Conservation (phyloP, 2,797 vertebrate genomes). For the Anguilla megastoma region DNA sequence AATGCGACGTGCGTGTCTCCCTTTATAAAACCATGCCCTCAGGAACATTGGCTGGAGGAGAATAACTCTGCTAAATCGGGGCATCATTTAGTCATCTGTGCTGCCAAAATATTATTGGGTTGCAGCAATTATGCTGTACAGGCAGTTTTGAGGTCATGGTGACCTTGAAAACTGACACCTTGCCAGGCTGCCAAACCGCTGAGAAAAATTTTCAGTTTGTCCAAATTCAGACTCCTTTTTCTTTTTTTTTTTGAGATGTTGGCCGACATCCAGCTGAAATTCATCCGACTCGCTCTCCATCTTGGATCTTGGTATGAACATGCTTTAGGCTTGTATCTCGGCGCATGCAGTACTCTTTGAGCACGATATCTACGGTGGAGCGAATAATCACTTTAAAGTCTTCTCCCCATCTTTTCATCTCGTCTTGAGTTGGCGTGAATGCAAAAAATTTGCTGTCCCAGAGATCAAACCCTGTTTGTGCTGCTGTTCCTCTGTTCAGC, state of each 20-base stretch:
- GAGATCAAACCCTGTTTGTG: background rate
- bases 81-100: background rate
- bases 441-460: background rate
- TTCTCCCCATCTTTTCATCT: slow-evolving; percentile 8
- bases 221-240: slow-evolving; percentile 17
- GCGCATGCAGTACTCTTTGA: background rate
- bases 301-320: slow-evolving; percentile 12
- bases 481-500: background rate
- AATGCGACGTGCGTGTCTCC: background rate
- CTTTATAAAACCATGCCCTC: slow-evolving; percentile 1
- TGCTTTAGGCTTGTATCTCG: background rate
- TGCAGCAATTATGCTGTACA: background rate
- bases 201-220: slow-evolving; percentile 7
- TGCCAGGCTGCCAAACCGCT: slow-evolving; percentile 10
- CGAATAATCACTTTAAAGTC: slow-evolving; percentile 16
- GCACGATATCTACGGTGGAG: background rate
- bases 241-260: background rate
- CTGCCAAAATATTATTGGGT: slow-evolving; percentile 14
- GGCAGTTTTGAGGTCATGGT: background rate
- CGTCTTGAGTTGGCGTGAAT: background rate
- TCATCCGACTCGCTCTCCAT: background rate
- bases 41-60: background rate
- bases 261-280: slow-evolving; percentile 1
- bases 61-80: background rate
- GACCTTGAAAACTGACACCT: slow-evolving; percentile 28